Evolutionary conservation across 1,140 invertebrate species (phyloP), one percentile per base, ranked within the genome.

Genomic region (Drosophila nebulosa): DNA sequence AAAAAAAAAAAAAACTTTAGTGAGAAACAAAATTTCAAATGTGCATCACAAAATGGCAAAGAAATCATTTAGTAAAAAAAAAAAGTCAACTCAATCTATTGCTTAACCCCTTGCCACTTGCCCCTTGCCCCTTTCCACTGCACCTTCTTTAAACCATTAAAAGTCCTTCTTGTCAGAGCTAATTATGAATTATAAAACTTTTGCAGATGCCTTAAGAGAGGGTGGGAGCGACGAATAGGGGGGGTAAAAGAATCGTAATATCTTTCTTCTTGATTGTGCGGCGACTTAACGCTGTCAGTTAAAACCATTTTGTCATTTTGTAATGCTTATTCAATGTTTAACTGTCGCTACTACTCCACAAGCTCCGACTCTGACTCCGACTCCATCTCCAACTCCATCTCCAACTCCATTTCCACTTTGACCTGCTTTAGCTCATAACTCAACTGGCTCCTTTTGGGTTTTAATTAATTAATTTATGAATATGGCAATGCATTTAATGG

Each of bases 391-490:
- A 21, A 14, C 2, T 18, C 39, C 39, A 18, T 16, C 9, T 10
- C 9, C 9, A 7, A 7, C 9, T 12, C 0, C 30, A 7, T 21
- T 46, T 3, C 16, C 7, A 21, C 7, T 46, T 46, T 7, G 3
- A 1, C 14, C 14, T 16, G 6, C 6, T 18, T 7, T 16, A 24
- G 10, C 35, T 56, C 69, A 73, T 73, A 58, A 69, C 27, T 61
- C 63, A 67, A 58, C 58, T 46, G n/a, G 52, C 63, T 51, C 14
- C 36, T 55, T 60, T 55, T 27, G 35, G 58, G 62, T 65, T 74
- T 77, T 77, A 74, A 78, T 78, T 78, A 74, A 78, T 78, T 78
- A 78, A 78, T 78, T 78, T 78, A 78, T 78, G 75, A 78, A 78
- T 74, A 46, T 46, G 18, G 52, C n/a, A 6, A 69, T 42, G 56